Evolutionary conservation across 2,797 vertebrate species (phyloP), one percentile per base, ranked within the genome.

Genomic region (Streptopelia turtur): DNA sequence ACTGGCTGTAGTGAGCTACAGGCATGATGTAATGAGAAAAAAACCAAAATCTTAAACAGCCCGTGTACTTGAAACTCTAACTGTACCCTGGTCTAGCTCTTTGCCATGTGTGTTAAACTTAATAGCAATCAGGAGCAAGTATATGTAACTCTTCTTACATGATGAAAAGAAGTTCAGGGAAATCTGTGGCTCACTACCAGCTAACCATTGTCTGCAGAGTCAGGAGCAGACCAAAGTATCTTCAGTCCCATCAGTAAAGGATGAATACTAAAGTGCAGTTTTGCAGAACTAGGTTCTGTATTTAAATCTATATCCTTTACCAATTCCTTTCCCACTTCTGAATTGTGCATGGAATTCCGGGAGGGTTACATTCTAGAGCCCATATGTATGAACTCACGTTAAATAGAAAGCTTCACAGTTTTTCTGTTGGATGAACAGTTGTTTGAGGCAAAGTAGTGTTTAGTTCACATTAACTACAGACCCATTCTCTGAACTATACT

Each of bases 151-250:
- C 9, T 45, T 71, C 13, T 60, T 41, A 28, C 5, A 4, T 8
- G 31, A 11, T 14, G 45, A 39, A 10, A 28, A 4, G 1, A 35
- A 75, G 28, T 50, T 61, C 33, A 63, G 27, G 23, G 25, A 21
- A 77, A 10, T 13, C 7, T 28, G 9, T 43, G 16, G n/a, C 55
- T 76, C 9, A 0, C 24, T 76, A 21, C 35, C 41, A 76, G 0
- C 15, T 39, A 0, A 0, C 10, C 5, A 0, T 53, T 30, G 7
- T 31, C 5, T 71, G n/a, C 53, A 20, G 33, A 41, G 30, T 4
- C 2, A 1, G n/a, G 60, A 78, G 22, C 30, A 28, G 41, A 56
- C 25, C 20, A 10, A 22, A 10, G 13, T 39, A 8, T 56, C 61
- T 60, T 55, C 25, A 23, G 2, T 39, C n/a, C 5, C 5, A 6